Base-by-base conservation (phyloP, 1,140 invertebrate genomes). In the Zaprionus gabonicus region DNA sequence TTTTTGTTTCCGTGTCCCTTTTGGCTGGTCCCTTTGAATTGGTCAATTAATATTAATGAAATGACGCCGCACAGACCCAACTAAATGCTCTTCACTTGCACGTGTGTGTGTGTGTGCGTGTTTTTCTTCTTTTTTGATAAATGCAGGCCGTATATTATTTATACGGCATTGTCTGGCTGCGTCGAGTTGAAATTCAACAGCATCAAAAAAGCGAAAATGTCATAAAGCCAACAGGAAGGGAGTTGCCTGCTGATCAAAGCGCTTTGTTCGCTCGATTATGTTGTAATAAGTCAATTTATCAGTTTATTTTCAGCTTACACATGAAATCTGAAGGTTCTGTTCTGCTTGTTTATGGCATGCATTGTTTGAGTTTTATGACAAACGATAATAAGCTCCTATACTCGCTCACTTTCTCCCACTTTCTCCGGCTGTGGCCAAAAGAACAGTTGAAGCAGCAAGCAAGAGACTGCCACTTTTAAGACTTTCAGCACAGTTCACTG, bases 11-110 rank as follows among this genome's bases (percentile, higher is more conserved):
- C 62, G 58, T 64, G 66, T 62, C 44, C 41, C 63, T 59, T 60
- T 57, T 41, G 46, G 49, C 80, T 53, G 80, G 80, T 81, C 74
- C 68, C 53, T 85, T 81, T 88, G 72, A 84, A 85, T 90, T 80
- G 85, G 64, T 90, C 85, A 90, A 90, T 90, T 90, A 90, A 90
- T 90, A 90, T 90, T 90, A 90, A 90, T 90, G 85, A 90, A 90
- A 80, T 75, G 79, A 63, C 71, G 36, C 63, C 27, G 46, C 55
- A 31, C 46, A 51, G 46, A 51, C 10, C 34, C 36, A 31, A 15
- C 53, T 71, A 65, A 72, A 72, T 66, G 60, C 15, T 17, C 7
- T 57, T n/a, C 36, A 36, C 36, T 38, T 59, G 41, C 7, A 15
- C 38, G 15, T 44, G 15, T 17, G 36, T 44, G 15, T 17, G 36